Evolutionary conservation across 2,797 vertebrate genomes (phyloP), one percentile per base, ranked within the genome.

Genomic region (Sebastes minor): DNA sequence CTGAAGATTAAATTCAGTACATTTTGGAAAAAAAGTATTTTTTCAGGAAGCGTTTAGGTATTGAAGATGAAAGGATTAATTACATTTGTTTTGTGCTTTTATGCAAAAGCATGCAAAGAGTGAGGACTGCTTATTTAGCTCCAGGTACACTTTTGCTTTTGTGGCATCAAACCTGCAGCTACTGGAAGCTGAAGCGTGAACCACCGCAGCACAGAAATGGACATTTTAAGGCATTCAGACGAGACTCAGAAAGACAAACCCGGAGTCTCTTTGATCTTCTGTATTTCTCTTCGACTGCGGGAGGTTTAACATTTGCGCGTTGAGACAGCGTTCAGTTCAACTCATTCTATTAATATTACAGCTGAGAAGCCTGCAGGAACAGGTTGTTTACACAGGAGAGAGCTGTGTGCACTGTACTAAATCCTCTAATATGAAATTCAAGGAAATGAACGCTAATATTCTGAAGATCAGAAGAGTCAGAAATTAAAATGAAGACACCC

Each of bases 281-380:
- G 30, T 25, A 8, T 85, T 70, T 16, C 57, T 63, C 69, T 68
- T 69, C 13, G 2, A 76, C 84, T 25, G 73, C 38, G 30, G 72
- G 75, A 89, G 76, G 79, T 71, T 80, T 70, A 8, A 81, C 64
- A 86, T 71, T 76, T 79, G 30, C 0, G 75, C 8, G 16, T 32
- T 38, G 87, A 89, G 74, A 78, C 64, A 8, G 16, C 18, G 2
- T 27, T 33, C 14, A 18, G 71, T 78, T 84, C 78, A 46, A 52
- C 70, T 78, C 68, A 22, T 72, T 85, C 88, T 91, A 89, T 89
- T 87, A 90, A 87, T 90, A 88, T 69, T 82, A 64, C 77, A 87
- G 83, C 82, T 64, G 62, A 73, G 63, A 55, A 78, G 83, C 82
- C 86, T 76, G 74, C 78, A 87, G 81, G 78, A 87, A 59, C 76